Percentiles rank a stretch among this genome's conserved stretches.
phyloP scores from a whole-genome alignment of 2,113 vertebrate genomes.

The Chiloscyllium plagiosum region DNA sequence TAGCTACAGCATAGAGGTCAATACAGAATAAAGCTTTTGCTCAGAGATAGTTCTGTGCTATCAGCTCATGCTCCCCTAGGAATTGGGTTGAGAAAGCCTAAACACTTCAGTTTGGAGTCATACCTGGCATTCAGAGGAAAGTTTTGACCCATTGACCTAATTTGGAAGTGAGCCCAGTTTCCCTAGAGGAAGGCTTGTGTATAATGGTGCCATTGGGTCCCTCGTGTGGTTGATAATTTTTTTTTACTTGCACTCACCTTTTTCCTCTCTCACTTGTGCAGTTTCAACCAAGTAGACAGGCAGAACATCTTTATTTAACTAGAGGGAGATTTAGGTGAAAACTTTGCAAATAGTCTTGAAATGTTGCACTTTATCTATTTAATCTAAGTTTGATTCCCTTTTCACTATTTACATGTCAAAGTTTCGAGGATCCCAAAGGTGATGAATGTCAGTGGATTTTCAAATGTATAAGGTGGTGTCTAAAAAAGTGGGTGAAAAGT shows the following conservation, averaged over 20 bases:
- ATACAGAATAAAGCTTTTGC: background rate
- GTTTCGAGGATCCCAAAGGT: background rate
- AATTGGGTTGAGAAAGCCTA: background rate
- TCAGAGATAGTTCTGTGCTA: background rate
- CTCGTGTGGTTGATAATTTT: background rate
- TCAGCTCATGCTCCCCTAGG: background rate
- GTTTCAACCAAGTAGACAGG: background rate
- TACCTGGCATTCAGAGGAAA: background rate
- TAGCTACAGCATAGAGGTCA: background rate
- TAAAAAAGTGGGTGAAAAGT: background rate
- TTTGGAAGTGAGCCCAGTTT: background rate
- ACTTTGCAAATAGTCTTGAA: background rate
- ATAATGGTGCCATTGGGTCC: background rate
- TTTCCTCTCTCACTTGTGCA: background rate
- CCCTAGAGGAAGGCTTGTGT: background rate
- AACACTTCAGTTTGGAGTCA: background rate
- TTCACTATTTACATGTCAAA: background rate
- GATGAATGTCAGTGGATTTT: background rate
- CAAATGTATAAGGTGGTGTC: background rate
- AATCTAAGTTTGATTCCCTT: background rate
- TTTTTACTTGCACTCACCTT: background rate
- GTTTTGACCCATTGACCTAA: background rate
- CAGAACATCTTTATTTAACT: background rate
- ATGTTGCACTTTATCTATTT: background rate
- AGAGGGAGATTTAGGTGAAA: background rate